phyloP scores from a whole-genome alignment of 2,888 invertebrate genomes.

The Phrixothrix hirtus region DNA sequence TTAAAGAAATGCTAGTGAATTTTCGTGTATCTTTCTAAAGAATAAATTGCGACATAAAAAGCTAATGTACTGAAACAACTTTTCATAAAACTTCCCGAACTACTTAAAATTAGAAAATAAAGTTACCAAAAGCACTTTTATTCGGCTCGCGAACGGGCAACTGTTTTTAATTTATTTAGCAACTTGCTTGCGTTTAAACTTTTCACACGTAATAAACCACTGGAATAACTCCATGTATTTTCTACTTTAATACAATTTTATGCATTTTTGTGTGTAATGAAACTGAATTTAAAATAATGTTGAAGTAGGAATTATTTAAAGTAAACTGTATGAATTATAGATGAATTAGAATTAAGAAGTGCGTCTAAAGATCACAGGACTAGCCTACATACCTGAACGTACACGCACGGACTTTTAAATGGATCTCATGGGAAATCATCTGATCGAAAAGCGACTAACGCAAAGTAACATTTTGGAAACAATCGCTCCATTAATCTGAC shows the following conservation, averaged over 20 bases:
- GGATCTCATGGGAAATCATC: conserved; percentile 46
- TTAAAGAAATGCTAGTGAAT: conserved; percentile 47
- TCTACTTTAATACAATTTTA: conserved; percentile 22
- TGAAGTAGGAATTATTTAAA: too few relatives aligned
- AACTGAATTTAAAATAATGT: too few relatives aligned
- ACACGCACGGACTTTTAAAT: conserved; percentile 37
- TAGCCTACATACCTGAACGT: conserved; percentile 37
- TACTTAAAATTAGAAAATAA: conserved; percentile 45
- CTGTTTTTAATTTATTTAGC: conserved; percentile 31
- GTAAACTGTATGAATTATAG: too few relatives aligned
- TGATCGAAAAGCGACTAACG: conserved; percentile 44
- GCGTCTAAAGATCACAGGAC: conserved; percentile 21
- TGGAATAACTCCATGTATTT: conserved; percentile 40
- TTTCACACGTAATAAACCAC: conserved; percentile 37
- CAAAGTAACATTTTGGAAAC: conserved; percentile 36
- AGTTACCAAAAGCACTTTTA: conserved; percentile 46
- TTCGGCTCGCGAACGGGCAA: conserved; percentile 30
- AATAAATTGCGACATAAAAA: conserved; percentile 48
- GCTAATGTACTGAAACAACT: conserved; percentile 46
- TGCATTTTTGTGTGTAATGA: not conserved
- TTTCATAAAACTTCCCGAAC: conserved; percentile 42
- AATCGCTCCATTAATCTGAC: conserved; percentile 40
- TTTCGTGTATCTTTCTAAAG: conserved; percentile 47
- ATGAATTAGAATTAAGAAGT: too few relatives aligned
- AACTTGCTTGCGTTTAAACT: conserved; percentile 39